Percentiles rank a stretch among this genome's conserved stretches.
phyloP scores from a whole-genome alignment of 2,113 vertebrate species.

The Glareola pratincola region DNA sequence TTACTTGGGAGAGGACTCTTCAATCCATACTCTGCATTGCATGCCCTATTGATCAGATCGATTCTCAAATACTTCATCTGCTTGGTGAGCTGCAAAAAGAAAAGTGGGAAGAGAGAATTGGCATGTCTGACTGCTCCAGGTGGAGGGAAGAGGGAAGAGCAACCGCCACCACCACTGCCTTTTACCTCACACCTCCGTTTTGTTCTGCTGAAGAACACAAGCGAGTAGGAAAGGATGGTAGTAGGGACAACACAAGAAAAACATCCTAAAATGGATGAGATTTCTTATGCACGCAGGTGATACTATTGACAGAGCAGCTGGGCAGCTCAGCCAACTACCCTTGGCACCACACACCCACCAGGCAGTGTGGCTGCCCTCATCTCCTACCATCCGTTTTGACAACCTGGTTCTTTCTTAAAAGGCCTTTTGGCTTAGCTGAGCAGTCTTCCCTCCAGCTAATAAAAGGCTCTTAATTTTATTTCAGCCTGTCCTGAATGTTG shows the following conservation, averaged over 20 bases:
- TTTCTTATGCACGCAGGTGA: neutral
- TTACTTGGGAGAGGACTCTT: neutral
- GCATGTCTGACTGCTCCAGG: rapidly evolving
- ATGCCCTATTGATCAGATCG: too few species aligned
- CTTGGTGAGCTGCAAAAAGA: neutral
- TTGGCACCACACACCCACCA: neutral
- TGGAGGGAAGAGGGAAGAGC: neutral
- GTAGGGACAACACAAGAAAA: neutral
- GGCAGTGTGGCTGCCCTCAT: rapidly evolving
- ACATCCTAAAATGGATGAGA: neutral
- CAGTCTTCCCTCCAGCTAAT: neutral
- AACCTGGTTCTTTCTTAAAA: neutral
- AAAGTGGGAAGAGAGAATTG: neutral
- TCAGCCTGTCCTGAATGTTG: neutral
- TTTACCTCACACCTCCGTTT: neutral
- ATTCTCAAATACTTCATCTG: neutral
- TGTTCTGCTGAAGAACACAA: neutral
- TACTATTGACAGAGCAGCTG: neutral
- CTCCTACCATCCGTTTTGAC: neutral
- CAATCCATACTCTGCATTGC: neutral
- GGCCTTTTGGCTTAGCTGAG: neutral
- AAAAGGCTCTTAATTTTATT: neutral
- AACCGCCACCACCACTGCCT: neutral
- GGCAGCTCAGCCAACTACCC: neutral
- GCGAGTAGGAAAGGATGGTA: neutral